Base-by-base conservation (phyloP, 2,113 vertebrate species). In the Anolis carolinensis region DNA sequence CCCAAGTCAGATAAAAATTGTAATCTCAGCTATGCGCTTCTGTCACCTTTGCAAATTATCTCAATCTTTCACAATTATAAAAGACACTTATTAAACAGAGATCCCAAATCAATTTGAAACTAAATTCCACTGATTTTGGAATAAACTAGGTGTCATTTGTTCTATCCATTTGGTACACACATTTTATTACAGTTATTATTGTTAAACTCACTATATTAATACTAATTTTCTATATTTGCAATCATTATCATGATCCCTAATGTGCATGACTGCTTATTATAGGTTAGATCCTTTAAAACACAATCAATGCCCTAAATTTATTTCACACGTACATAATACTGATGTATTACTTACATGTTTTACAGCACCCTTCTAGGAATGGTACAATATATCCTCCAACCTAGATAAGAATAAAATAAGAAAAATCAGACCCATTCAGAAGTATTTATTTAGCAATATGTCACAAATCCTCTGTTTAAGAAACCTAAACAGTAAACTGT, bases 361-460 rank as follows among this genome's bases (percentile, higher is more conserved):
- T 98, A 91, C 99, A 99, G 97, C 99, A 99, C 93, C 98, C 98
- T 89, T 98, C 98, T 96, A 99, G 95, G 94, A 98, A 99, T 67
- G 97, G 98, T 48, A 99, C 96, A 88, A 98, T 94, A 1, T 97
- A 98, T 89, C 98, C 99, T 68, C 98, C 99, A 7, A 98, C 96
- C 99, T 99, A 94, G 86, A 81, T 85, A 81, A 87, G 87, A 39
- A 86, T 62, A 90, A 0, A 88, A 87, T 11, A 91, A 18, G 80
- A 68, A 91, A 74, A 74, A 21, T 68, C 55, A 75, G 2, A 55
- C 8, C 3, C 76, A 83, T 23, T 21, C 0, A 52, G 34, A 77
- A 0, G 27, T 79, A 44, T 84, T 88, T 86, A 68, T 39, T 30
- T 55, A 75, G 72, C 23, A 82, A 21, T 87, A 7, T 39, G 62